These are phyloP conservation scores for Tragelaphus strepsiceros DNA, from an alignment of 2,113 vertebrate species.

Conservation along the genomic window DNA sequence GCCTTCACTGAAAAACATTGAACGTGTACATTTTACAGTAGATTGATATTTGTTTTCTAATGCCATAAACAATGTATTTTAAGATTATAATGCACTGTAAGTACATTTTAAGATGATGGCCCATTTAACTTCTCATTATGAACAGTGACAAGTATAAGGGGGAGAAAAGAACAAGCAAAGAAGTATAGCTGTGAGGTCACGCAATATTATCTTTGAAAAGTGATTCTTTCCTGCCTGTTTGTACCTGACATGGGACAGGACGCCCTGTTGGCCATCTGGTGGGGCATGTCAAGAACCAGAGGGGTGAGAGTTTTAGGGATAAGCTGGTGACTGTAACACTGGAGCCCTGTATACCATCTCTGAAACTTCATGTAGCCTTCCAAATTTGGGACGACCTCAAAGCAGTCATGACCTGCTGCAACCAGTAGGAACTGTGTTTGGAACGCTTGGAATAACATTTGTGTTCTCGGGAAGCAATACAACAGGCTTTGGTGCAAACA, in stretches of 20 bases:
- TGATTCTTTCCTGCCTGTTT: not conserved
- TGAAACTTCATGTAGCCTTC: not conserved
- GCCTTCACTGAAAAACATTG: not conserved
- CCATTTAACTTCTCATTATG: not conserved
- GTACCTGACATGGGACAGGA: not conserved
- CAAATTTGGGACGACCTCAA: not conserved
- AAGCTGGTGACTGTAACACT: not conserved
- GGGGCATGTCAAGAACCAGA: not conserved
- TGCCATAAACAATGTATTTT: not conserved
- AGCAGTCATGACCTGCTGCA: not conserved
- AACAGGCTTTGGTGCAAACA: not conserved
- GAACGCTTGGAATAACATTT: too few relatives aligned
- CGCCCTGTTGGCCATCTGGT: not conserved
- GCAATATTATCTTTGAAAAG: not conserved
- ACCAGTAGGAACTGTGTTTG: not conserved
- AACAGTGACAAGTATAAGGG: not conserved
- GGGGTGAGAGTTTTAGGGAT: not conserved
- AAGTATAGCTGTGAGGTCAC: fast-evolving
- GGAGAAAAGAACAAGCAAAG: not conserved
- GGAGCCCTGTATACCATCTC: not conserved
- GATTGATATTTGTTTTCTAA: not conserved
- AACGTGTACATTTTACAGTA: not conserved
- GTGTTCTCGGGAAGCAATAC: not conserved
- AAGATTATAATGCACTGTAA: not conserved
- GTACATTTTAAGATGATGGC: not conserved